Percentiles rank a stretch among this genome's conserved stretches.
Evolutionary conservation across 1,140 invertebrate genomes (phyloP).

Genomic region (silkworm (Bombyx mori)): DNA sequence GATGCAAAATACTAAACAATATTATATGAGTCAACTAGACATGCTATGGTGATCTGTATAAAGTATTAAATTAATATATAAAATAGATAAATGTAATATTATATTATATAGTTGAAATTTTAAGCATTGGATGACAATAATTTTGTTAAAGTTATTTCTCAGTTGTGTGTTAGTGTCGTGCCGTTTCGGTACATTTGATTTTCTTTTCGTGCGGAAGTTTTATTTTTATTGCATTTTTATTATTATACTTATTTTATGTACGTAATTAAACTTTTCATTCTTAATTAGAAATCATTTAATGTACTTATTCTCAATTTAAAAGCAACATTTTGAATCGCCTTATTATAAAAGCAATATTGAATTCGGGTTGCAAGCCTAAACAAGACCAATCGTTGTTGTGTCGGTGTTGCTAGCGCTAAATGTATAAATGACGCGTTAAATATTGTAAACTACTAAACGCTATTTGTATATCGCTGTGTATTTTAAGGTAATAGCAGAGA

Average conservation of each 20-base stretch:
- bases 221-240: no score
- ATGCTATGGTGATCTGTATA: conserved; percentile 50
- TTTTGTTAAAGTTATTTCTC: conserved; percentile 39
- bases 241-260: not conserved
- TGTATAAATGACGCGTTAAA: conserved; percentile 28
- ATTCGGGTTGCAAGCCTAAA: conserved; percentile 33
- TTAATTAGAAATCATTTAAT: not conserved
- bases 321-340: no score
- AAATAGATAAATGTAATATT: conserved; percentile 27
- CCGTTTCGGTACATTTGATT: conserved; percentile 8
- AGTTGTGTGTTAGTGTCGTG: not conserved
- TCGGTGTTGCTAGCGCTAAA: conserved; percentile 48
- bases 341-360: conserved; percentile 43
- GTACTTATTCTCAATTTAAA: no score
- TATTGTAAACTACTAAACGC: conserved; percentile 40
- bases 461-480: conserved; percentile 30
- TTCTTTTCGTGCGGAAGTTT: conserved; percentile 6
- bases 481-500: conserved; percentile 1
- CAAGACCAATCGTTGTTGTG: conserved; percentile 64
- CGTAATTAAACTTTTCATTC: not conserved
- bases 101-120: conserved; percentile 53
- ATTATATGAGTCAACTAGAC: conserved; percentile 29
- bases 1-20: conserved; percentile 28
- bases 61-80: conserved; percentile 51
- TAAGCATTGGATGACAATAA: conserved; percentile 71